Evolutionary conservation across 2,888 invertebrate species (phyloP).

Genomic region (Ceramica pisi): DNA sequence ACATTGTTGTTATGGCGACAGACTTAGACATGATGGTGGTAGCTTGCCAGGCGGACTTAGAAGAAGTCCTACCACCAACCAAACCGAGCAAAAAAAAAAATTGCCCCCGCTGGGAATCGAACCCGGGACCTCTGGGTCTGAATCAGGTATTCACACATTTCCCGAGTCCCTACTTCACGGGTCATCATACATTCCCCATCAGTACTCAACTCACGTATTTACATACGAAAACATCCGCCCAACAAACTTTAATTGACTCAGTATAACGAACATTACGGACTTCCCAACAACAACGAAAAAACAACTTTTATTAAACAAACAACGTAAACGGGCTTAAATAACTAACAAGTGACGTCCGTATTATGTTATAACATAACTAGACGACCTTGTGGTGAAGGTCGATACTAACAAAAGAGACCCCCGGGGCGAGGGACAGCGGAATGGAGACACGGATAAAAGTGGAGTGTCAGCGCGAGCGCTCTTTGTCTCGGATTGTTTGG

Average conservation of each 20-base stretch:
- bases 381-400: constrained; percentile 16
- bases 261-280: constrained; percentile 35
- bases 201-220: constrained; percentile 17
- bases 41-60: no score
- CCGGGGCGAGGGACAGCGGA: not conserved
- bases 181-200: constrained; percentile 3
- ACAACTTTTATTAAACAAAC: constrained; percentile 51
- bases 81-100: no score
- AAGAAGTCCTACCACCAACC: no score
- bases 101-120: no score
- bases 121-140: no score
- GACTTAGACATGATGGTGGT: no score
- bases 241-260: constrained; percentile 41
- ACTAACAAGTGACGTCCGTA: constrained; percentile 37
- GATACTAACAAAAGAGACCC: constrained; percentile 17
- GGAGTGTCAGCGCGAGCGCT: constrained; percentile 44
- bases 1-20: no score
- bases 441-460: constrained; percentile 33
- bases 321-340: constrained; percentile 53
- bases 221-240: constrained; percentile 26
- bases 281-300: constrained; percentile 47
- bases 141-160: constrained; percentile 3
- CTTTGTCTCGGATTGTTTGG: constrained; percentile 37
- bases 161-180: not conserved
- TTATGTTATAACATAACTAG: constrained; percentile 11